A percentile compares a stretch with the other conserved stretches of the same genome.
phyloP scores from a whole-genome alignment of 2,113 vertebrate genomes.

The Phaethon lepturus region DNA sequence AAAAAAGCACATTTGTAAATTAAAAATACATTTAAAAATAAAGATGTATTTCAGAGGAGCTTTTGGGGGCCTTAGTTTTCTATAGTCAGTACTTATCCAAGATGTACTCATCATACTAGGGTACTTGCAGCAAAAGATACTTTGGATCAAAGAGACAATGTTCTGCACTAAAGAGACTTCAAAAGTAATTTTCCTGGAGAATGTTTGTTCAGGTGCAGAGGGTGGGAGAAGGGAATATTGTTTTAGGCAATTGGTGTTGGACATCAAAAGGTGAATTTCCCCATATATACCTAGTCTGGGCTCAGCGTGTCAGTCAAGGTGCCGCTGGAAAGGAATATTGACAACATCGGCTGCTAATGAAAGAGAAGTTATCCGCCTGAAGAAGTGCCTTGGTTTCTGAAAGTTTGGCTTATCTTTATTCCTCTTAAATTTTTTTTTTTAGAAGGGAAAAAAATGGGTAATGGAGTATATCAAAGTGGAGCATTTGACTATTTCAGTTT shows the following conservation, averaged over 20 bases:
- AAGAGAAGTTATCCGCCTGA: not conserved
- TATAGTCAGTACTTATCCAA: not conserved
- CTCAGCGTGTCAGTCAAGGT: not conserved
- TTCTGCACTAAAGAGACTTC: constrained; percentile 10
- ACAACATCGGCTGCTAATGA: not conserved
- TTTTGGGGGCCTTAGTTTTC: not conserved
- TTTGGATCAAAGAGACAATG: constrained; percentile 36
- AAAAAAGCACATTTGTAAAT: not conserved
- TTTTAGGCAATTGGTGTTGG: not conserved
- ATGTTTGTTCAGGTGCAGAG: constrained; percentile 63
- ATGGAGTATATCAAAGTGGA: not conserved
- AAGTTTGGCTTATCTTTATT: not conserved
- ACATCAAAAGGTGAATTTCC: constrained; percentile 44
- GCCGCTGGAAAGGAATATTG: not conserved
- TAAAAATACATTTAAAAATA: not conserved
- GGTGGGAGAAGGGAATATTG: constrained; percentile 9
- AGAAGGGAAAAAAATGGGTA: not conserved
- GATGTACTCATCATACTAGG: not conserved
- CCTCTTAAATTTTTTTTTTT: not conserved
- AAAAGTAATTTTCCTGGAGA: constrained; percentile 17
- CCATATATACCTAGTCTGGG: not conserved
- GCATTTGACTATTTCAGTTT: not conserved
- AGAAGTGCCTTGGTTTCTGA: not conserved
- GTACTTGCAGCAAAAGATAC: not conserved
- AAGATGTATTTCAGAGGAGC: not conserved